Evolutionary conservation across 2,113 vertebrate species (phyloP).

Genomic region (Apteryx owenii): DNA sequence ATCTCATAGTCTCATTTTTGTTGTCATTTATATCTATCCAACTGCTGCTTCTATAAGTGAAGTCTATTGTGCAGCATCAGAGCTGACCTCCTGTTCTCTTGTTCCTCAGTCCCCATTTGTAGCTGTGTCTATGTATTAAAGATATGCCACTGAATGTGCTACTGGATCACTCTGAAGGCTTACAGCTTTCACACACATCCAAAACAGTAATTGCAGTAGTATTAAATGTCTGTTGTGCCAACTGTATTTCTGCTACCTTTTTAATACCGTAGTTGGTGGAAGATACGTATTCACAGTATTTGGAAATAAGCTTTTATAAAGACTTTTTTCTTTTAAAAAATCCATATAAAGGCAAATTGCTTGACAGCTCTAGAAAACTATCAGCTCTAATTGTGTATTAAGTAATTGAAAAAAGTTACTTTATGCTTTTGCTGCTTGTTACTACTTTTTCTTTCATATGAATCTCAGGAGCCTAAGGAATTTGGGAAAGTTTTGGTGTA

Average conservation of each 20-base stretch:
- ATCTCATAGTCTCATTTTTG: background rate
- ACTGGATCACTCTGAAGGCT: background rate
- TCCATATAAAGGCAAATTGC: background rate
- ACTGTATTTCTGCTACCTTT: background rate
- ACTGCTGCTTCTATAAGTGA: background rate
- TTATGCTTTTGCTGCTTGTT: background rate
- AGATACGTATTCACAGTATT: background rate
- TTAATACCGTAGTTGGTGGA: background rate
- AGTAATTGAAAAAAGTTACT: background rate
- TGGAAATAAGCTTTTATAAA: background rate
- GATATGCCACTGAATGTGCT: background rate
- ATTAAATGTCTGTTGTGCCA: background rate
- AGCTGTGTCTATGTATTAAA: background rate
- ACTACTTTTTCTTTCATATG: background rate
- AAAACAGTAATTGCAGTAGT: background rate
- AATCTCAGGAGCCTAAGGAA: background rate
- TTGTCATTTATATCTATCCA: background rate
- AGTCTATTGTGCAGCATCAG: background rate
- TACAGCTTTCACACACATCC: background rate
- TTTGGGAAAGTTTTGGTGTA: conserved; percentile 1
- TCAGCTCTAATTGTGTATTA: background rate
- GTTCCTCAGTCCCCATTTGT: background rate
- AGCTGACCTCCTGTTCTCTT: background rate
- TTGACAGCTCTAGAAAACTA: background rate
- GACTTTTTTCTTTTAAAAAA: background rate